Evolutionary conservation across 2,888 invertebrate genomes (phyloP).

Genomic region (Lochmaea capreae): DNA sequence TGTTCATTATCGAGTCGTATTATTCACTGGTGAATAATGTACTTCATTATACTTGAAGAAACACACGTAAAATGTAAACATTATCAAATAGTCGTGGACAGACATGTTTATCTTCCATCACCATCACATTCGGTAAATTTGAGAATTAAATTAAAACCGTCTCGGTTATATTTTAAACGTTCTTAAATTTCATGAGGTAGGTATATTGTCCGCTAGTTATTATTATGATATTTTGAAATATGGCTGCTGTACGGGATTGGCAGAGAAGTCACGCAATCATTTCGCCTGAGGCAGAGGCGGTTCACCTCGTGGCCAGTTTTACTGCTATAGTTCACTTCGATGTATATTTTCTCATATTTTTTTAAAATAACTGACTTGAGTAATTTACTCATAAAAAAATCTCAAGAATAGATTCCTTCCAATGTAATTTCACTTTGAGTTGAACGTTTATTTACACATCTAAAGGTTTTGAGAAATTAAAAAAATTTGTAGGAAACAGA

Average conservation of each 20-base stretch:
- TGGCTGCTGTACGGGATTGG: slow-evolving; percentile 36
- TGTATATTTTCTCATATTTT: slow-evolving; percentile 20
- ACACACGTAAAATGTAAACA: too few species aligned
- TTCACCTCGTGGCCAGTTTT: slow-evolving; percentile 32
- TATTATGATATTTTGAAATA: slow-evolving; percentile 36
- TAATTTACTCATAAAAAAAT: not conserved
- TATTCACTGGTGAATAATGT: too few species aligned
- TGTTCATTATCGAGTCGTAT: too few species aligned
- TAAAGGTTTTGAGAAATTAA: too few species aligned
- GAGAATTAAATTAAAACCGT: not conserved
- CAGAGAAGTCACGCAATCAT: slow-evolving; percentile 38
- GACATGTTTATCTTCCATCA: not conserved
- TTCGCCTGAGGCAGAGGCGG: slow-evolving; percentile 33
- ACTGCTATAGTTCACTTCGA: slow-evolving; percentile 22
- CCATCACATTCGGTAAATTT: not conserved
- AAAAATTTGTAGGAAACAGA: too few species aligned
- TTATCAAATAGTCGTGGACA: too few species aligned
- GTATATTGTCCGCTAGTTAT: slow-evolving; percentile 25
- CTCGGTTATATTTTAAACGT: not conserved
- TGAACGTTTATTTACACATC: too few species aligned
- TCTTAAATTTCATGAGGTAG: slow-evolving; percentile 10
- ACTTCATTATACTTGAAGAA: too few species aligned
- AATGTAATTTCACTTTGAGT: too few species aligned
- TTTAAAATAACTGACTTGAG: slow-evolving; percentile 13
- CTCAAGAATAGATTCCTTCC: not conserved